Conservation (phyloP, 2,888 invertebrate species). For the Meta bourneti region DNA sequence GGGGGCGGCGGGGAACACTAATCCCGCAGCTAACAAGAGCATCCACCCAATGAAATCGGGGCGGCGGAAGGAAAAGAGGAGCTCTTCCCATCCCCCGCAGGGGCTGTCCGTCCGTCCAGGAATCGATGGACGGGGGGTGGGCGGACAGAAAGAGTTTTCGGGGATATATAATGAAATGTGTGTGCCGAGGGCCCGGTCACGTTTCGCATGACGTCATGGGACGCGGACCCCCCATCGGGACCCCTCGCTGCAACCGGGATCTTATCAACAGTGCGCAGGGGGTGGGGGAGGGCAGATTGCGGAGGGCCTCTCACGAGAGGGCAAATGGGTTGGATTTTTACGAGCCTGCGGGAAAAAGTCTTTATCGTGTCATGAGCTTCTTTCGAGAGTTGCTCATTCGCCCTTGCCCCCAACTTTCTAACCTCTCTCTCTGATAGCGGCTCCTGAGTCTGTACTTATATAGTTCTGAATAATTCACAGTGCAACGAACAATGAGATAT, state of each 20-base stretch:
- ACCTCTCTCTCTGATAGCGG: too few species aligned
- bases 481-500: too few species aligned
- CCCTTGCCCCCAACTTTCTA: too few species aligned
- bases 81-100: constrained; percentile 23
- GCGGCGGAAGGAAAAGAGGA: constrained; percentile 10
- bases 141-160: constrained; percentile 4
- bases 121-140: constrained; percentile 13
- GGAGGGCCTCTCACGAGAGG: background rate
- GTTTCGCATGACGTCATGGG: constrained; percentile 55
- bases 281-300: constrained; percentile 2
- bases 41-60: constrained; percentile 47
- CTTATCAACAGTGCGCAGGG: constrained; percentile 13
- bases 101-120: constrained; percentile 21
- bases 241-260: background rate
- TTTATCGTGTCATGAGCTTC: too few species aligned
- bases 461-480: too few species aligned
- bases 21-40: background rate
- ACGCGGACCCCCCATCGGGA: constrained; percentile 18
- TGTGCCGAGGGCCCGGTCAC: constrained; percentile 25
- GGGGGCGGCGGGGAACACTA: background rate
- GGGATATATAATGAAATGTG: constrained; percentile 6
- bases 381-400: too few species aligned
- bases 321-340: background rate
- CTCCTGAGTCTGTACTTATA: too few species aligned
- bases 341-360: background rate